Percentiles rank a stretch among this genome's conserved stretches.
Evolutionary conservation across 2,113 vertebrate genomes (phyloP).

Genomic region (Eonycteris spelaea): DNA sequence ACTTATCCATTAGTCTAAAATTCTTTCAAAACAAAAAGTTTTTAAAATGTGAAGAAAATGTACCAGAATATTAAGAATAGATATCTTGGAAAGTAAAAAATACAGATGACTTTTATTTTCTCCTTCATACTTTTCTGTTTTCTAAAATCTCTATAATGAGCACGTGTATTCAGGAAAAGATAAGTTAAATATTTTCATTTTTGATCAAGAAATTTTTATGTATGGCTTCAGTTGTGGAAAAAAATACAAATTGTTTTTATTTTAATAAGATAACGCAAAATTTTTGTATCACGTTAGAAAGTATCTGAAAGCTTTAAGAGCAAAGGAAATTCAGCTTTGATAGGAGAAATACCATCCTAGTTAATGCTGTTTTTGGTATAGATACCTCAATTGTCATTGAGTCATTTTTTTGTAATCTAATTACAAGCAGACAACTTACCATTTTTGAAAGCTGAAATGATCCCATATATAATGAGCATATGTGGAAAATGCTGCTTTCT

Average conservation of each 20-base stretch:
- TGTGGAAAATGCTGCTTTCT: not conserved
- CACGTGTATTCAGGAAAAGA: not conserved
- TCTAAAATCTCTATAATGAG: not conserved
- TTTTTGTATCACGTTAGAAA: not conserved
- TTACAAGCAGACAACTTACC: not conserved
- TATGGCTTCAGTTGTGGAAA: not conserved
- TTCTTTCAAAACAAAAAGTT: not conserved
- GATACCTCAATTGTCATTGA: not conserved
- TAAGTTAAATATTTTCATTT: not conserved
- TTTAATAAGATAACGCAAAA: not conserved
- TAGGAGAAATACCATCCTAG: not conserved
- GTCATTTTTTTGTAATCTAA: not conserved
- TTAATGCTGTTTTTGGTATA: not conserved
- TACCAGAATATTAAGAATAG: not conserved
- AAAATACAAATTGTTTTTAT: not conserved
- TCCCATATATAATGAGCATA: not conserved
- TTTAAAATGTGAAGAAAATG: not conserved
- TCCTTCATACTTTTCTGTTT: not conserved
- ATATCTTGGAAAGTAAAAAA: not conserved
- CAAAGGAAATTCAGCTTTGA: not conserved
- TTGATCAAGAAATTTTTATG: not conserved
- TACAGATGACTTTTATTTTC: not conserved
- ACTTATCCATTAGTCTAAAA: not conserved
- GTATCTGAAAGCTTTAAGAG: not conserved
- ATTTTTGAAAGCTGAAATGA: not conserved